Base-by-base conservation (phyloP, 2,797 vertebrate genomes). In the Etheostoma nigrum region DNA sequence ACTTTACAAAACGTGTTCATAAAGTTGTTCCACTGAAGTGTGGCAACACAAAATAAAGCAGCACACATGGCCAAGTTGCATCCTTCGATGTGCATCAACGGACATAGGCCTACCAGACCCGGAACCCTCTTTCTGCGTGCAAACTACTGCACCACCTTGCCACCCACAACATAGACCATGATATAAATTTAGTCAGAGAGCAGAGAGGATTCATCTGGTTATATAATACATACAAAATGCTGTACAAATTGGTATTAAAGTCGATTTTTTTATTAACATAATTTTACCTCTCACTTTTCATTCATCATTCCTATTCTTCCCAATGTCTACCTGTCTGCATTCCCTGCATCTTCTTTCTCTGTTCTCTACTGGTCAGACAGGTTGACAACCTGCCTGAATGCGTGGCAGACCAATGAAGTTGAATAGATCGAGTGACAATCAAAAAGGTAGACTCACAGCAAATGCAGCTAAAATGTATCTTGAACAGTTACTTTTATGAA, bases 391-490 rank as follows among this genome's bases (percentile, higher is more conserved):
- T 12, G 33, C 15, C 23, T 49, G 12, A 49, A 6, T 40, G n/a
- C 9, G 21, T 18, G 65, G 21, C 54, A 65, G 71, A 64, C 33
- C 3, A 16, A 71, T 19, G 42, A 15, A 33, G 57, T 36, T 45
- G 49, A 59, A 42, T 15, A 4, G 36, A 60, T 36, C n/a, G 42
- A 61, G 48, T 55, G 48, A 42, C 33, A 62, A 51, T 72, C 45
- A 65, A 55, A 67, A 59, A 62, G 49, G 59, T 51, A 59, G 49
- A 58, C 45, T 52, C 16, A 74, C 63, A 42, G 25, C 40, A 66
- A 58, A 71, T 42, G 18, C 74, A 72, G 61, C n/a, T n/a, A 27
- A 63, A 78, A 78, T 30, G 33, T 3, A 21, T 49, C 27, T 42
- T 25, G 48, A 13, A 27, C 19, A 42, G 59, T 18, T 62, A 47